phyloP scores from a whole-genome alignment of 2,888 invertebrate genomes.

The Meta bourneti region DNA sequence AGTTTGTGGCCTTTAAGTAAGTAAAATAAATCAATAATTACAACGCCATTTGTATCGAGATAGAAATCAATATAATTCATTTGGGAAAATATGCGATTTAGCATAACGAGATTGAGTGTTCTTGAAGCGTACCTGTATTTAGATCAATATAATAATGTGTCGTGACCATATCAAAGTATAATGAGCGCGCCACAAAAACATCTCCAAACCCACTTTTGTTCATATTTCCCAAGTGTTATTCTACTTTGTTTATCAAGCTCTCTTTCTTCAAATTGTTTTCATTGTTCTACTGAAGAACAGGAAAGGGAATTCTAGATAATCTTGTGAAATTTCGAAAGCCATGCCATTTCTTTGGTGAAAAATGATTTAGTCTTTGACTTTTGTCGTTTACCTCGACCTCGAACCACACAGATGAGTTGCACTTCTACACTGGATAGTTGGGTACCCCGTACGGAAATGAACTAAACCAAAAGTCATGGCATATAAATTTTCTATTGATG shows the following conservation, averaged over 20 bases:
- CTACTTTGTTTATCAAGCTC: background rate
- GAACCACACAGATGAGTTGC: conserved; percentile 13
- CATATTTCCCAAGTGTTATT: background rate
- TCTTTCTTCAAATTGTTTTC: background rate
- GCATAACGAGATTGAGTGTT: background rate
- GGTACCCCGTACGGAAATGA: conserved; percentile 7
- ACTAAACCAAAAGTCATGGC: background rate
- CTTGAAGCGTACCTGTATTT: background rate
- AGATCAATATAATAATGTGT: background rate
- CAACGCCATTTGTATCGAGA: no score
- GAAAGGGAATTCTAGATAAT: conserved; percentile 24
- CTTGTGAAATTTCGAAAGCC: conserved; percentile 18
- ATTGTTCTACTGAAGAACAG: conserved; percentile 11
- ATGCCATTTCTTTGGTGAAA: conserved; percentile 9
- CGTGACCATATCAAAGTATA: background rate
- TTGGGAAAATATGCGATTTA: no score
- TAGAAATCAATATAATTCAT: no score
- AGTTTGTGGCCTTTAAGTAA: no score
- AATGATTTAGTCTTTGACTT: conserved; percentile 29
- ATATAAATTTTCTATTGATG: conserved; percentile 1
- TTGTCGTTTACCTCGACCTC: conserved; percentile 52
- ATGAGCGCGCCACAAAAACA: background rate
- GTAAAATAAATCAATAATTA: no score
- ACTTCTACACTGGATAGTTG: conserved; percentile 26
- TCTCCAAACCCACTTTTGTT: background rate